These are phyloP conservation scores for Macrophya annulata DNA, from an alignment of 2,888 invertebrate genomes.

Conservation along the genomic window DNA sequence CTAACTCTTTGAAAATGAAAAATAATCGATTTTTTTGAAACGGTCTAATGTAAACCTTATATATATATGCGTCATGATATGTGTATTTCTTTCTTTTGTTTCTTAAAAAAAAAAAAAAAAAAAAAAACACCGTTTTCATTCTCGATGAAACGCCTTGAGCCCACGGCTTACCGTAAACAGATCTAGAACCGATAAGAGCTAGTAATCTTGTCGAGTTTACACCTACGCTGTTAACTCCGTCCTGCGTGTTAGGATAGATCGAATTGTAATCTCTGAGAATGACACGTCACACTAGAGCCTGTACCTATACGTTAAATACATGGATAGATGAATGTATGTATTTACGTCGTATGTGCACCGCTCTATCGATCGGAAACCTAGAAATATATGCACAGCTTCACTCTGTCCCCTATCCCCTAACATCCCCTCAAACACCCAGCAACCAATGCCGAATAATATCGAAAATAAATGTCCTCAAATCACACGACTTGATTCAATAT, in stretches of 20 bases:
- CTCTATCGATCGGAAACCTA: conserved; percentile 41
- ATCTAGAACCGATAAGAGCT: conserved; percentile 26
- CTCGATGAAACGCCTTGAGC: neutral
- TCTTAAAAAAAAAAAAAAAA: neutral
- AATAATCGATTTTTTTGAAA: too few relatives aligned
- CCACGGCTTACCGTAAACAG: neutral
- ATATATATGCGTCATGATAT: too few relatives aligned
- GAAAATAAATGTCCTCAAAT: conserved; percentile 12
- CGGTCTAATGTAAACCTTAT: too few relatives aligned
- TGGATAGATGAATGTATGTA: neutral
- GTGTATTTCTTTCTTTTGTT: neutral
- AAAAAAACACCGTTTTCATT: neutral
- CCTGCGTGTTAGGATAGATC: conserved; percentile 17
- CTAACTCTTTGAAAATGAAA: too few relatives aligned
- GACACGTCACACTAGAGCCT: neutral
- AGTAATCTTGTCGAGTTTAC: conserved; percentile 48
- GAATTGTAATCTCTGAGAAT: conserved; percentile 49
- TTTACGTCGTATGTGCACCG: conserved; percentile 9
- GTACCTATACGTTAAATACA: neutral
- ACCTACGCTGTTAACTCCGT: conserved; percentile 14
- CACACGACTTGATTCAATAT: neutral
- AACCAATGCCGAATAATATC: conserved; percentile 9
- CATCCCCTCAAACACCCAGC: neutral
- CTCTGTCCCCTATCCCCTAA: neutral
- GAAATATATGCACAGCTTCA: conserved; percentile 26